Base-by-base conservation (phyloP, 92 coral and sea anemone genomes). In the Ricordea florida region DNA sequence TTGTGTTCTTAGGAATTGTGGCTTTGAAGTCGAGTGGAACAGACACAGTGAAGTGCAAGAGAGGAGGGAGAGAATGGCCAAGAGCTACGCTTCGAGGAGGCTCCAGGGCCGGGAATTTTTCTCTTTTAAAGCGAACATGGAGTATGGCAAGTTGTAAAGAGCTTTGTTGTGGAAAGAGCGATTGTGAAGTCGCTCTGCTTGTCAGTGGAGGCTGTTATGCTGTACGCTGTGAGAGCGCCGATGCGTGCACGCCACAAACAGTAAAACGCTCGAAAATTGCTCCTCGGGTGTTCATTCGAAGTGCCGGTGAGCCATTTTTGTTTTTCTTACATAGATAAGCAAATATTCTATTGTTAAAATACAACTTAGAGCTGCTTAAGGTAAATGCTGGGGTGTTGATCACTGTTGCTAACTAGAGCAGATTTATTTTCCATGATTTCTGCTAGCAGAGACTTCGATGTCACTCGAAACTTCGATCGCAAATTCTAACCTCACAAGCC, bases 121-220 rank as follows among this genome's bases (percentile, higher is more conserved):
- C 69, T 28, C 48, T 71, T 40, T 72, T 91, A 10, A 87, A 70
- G 55, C 72, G 68, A 7, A 66, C 92, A 32, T 25, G 29, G 18
- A 81, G 69, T 62, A 55, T 52, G 57, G 68, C 42, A 25, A 60
- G 85, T 22, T 94, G 98, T 85, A 85, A 92, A 31, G 80, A 91
- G 27, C 57, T 89, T 37, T 94, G 98, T 51, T 94, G 98, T 53
- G 72, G 71, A 15, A 55, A 27, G 5, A 70, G 64, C 14, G 73
- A 68, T 3, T 89, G 94, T 77, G 72, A 85, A 24, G 18, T 89
- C 9, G 94, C 90, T 2, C 56, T 89, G 74, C 79, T 74, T 49
- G 79, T 89, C 45, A 89, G 84, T 24, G 89, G 89, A 2, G 79
- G 89, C 30, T 94, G 98, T 69, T 94, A 85, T 55, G 58, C 87